Conservation (phyloP, 2,113 vertebrate genomes). For the Guaruba guarouba region DNA sequence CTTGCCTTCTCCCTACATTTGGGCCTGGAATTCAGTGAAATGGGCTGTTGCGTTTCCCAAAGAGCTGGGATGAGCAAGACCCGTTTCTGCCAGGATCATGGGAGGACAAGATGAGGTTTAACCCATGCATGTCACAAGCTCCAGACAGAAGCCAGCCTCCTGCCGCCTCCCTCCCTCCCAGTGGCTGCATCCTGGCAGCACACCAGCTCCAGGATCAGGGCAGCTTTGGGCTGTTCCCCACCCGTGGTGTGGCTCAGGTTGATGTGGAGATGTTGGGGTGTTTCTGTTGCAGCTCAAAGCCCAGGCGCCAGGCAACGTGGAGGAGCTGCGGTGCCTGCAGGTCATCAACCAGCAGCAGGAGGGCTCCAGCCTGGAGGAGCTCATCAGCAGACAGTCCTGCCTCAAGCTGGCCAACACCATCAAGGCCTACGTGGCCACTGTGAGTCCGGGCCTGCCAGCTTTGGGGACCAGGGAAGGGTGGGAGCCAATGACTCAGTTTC, state of each 20-base stretch:
- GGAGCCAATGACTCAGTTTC: not conserved
- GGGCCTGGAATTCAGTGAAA: not conserved
- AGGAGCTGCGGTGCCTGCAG: constrained; percentile 84
- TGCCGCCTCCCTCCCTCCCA: not conserved
- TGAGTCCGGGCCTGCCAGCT: not conserved
- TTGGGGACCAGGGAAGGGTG: not conserved
- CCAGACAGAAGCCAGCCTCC: not conserved
- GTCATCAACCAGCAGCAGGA: constrained; percentile 77
- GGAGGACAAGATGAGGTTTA: not conserved
- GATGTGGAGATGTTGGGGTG: accelerated
- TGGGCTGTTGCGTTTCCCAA: not conserved
- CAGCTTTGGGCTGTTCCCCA: not conserved
- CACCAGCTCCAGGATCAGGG: not conserved
- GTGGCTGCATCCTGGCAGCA: not conserved
- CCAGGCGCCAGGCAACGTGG: constrained; percentile 76
- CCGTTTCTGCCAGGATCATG: accelerated
- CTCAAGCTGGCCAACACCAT: constrained; percentile 84
- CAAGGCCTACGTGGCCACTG: constrained; percentile 84
- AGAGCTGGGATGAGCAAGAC: not conserved
- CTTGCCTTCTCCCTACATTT: not conserved
- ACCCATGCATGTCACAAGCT: not conserved
- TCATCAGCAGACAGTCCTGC: constrained; percentile 79
- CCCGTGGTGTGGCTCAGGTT: not conserved
- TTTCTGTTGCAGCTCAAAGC: constrained; percentile 54
- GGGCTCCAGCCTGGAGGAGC: constrained; percentile 75